These are phyloP conservation scores for Micrasema minimum DNA, from an alignment of 1,140 invertebrate species.

Conservation along the genomic window DNA sequence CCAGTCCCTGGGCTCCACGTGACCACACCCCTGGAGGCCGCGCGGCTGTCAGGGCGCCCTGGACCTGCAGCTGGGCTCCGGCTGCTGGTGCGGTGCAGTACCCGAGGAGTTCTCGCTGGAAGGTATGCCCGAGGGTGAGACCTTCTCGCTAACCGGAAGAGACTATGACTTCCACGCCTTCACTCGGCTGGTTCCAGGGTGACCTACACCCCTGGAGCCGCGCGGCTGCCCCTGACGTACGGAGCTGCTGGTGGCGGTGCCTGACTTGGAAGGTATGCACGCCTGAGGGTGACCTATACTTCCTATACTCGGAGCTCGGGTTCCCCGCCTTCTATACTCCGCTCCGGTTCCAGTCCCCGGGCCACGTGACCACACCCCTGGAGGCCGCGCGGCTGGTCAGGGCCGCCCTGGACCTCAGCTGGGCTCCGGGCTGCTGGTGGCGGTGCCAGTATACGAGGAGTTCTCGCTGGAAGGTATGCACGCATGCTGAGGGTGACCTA, in stretches of 20 bases:
- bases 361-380: slow-evolving; percentile 75
- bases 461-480: slow-evolving; percentile 72
- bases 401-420: slow-evolving; percentile 71
- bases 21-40: slow-evolving; percentile 78
- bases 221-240: slow-evolving; percentile 76
- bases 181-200: slow-evolving; percentile 73
- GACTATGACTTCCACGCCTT: slow-evolving; percentile 85
- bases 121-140: too few relatives aligned
- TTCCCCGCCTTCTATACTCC: slow-evolving; percentile 97
- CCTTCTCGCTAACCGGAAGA: too few relatives aligned
- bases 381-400: slow-evolving; percentile 80
- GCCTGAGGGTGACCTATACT: too few relatives aligned
- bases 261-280: slow-evolving; percentile 75
- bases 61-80: slow-evolving; percentile 76
- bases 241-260: slow-evolving; percentile 91
- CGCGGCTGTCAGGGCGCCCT: slow-evolving; percentile 76
- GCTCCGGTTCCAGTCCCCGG: slow-evolving; percentile 68
- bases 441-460: slow-evolving; percentile 88
- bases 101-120: slow-evolving; percentile 77
- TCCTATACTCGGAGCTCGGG: slow-evolving; percentile 70
- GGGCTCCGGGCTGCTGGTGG: slow-evolving; percentile 86
- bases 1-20: slow-evolving; percentile 78
- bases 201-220: slow-evolving; percentile 73
- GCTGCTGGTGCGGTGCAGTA: slow-evolving; percentile 91
- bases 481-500: too few relatives aligned